Evolutionary conservation across 2,797 vertebrate genomes (phyloP).

Genomic region (Sciaenops ocellatus): DNA sequence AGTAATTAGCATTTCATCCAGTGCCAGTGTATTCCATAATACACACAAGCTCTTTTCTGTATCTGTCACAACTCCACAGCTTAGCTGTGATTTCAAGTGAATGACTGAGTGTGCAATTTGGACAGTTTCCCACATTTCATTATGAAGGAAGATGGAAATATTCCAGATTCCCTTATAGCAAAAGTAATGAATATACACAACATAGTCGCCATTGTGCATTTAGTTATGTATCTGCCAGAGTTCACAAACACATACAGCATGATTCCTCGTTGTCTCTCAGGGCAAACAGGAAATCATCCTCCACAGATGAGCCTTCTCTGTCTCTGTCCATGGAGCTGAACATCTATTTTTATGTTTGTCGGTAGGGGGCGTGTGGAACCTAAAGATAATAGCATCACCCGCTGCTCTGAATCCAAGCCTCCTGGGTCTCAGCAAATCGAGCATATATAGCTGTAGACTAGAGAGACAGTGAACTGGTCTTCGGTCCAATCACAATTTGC

Average conservation of each 20-base stretch:
- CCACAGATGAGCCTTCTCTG: constrained; percentile 27
- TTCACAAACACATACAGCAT: background rate
- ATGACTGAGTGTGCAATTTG: constrained; percentile 15
- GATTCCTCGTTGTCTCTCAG: constrained; percentile 20
- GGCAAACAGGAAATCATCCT: constrained; percentile 25
- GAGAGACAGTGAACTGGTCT: constrained; percentile 27
- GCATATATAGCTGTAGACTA: constrained; percentile 36
- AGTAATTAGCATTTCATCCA: constrained; percentile 43
- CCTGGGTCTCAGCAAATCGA: constrained; percentile 38
- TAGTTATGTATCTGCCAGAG: constrained; percentile 3
- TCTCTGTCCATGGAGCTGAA: constrained; percentile 50
- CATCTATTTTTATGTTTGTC: constrained; percentile 3
- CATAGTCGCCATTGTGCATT: background rate
- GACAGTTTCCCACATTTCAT: constrained; percentile 35
- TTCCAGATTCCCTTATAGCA: background rate
- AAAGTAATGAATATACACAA: constrained; percentile 10
- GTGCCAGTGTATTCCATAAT: constrained; percentile 13
- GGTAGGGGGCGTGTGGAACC: constrained; percentile 82
- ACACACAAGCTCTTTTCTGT: constrained; percentile 4
- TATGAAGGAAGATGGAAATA: constrained; percentile 26
- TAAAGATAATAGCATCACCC: constrained; percentile 63
- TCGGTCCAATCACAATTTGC: constrained; percentile 32
- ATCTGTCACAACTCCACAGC: background rate
- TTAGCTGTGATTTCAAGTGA: constrained; percentile 16
- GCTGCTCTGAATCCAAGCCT: constrained; percentile 39